Evolutionary conservation across 2,797 vertebrate species (phyloP), one percentile per base, ranked within the genome.

Genomic region (Falco columbarius): DNA sequence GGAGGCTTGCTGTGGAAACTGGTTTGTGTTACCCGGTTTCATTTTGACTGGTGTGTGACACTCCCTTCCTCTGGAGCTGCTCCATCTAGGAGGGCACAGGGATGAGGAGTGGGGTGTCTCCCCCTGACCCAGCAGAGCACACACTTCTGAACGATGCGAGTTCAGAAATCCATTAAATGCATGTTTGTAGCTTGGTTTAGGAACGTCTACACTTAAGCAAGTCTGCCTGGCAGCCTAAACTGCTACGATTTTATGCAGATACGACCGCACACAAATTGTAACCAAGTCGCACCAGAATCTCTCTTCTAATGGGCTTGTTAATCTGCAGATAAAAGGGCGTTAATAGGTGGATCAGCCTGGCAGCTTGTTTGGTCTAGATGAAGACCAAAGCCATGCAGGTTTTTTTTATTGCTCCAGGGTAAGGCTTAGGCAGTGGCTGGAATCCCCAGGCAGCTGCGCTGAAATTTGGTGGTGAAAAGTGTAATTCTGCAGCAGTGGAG

Each of bases 161-260:
- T 10, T 51, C 59, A 19, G 32, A 51, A 51, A 19, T 14, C 24
- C 27, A 0, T 3, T 2, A 6, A 49, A 1, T 40, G 13, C 58
- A 36, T 34, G 7, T 56, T 63, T 80, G 52, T 16, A 29, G 47
- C 52, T 16, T 15, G 32, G 20, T 55, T 74, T 55, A 13, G 27
- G 22, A 34, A 34, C 55, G 34, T 5, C 46, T 36, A 1, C 9
- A 1, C 44, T 32, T 34, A 3, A 58, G 19, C 47, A 14, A 46
- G 59, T 13, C 55, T 61, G 6, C 26, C 51, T 38, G 65, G 30
- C 56, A 77, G 75, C 47, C 75, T 30, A 12, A 90, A 54, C 32
- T 7, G 0, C 0, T 13, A 0, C 4, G 36, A 2, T 49, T 56
- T 81, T 19, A 4, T 59, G 18, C 19, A 27, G 55, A 6, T 24